Conservation (phyloP, 2,888 invertebrate genomes). For the Epirrhoe tristata region DNA sequence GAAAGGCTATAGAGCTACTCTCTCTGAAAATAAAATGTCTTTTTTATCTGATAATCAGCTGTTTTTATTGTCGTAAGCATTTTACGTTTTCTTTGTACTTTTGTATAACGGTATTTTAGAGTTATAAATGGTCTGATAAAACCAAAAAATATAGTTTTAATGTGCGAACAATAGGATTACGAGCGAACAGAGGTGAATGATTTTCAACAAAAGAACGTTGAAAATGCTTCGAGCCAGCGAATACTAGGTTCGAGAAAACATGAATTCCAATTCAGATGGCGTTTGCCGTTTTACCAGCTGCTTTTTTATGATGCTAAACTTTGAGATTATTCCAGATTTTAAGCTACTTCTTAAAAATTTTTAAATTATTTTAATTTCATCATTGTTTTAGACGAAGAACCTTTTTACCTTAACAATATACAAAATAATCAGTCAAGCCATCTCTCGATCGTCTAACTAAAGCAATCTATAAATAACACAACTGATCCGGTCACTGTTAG, state of each 20-base stretch:
- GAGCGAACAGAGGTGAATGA: constrained; percentile 37
- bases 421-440: too few species aligned
- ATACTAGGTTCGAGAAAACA: constrained; percentile 14
- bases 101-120: background rate
- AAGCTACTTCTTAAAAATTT: background rate
- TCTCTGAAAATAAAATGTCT: too few species aligned
- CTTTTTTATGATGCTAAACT: constrained; percentile 1
- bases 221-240: constrained; percentile 37
- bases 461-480: too few species aligned
- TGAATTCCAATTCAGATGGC: constrained; percentile 21
- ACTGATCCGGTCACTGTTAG: too few species aligned
- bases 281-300: constrained; percentile 5
- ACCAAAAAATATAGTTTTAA: constrained; percentile 24
- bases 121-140: constrained; percentile 6
- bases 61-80: too few species aligned
- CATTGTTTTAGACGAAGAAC: too few species aligned
- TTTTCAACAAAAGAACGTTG: constrained; percentile 36
- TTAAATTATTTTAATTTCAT: too few species aligned
- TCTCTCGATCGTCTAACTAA: too few species aligned
- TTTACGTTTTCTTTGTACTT: background rate
- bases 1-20: too few species aligned
- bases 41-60: too few species aligned
- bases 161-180: constrained; percentile 37
- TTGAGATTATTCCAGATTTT: background rate
- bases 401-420: too few species aligned